Percentiles rank a stretch among this genome's conserved stretches.
phyloP scores from a whole-genome alignment of 2,113 vertebrate species.

The Meles meles region DNA sequence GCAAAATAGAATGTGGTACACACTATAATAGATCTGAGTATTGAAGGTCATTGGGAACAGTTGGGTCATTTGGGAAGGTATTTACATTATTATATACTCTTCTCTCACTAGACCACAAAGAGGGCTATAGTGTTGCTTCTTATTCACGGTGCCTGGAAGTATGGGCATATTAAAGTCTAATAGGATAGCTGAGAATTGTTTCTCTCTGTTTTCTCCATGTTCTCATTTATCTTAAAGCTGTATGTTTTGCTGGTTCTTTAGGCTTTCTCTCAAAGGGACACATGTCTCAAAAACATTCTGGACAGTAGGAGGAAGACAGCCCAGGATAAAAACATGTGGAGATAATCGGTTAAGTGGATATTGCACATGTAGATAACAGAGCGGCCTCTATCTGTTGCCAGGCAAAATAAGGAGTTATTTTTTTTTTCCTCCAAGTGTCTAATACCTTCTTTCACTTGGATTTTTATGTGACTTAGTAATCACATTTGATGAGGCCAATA shows the following conservation, averaged over 20 bases:
- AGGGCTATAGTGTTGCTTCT: background rate
- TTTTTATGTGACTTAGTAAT: conserved; percentile 42
- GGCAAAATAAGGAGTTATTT: background rate
- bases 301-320: background rate
- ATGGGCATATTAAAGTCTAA: background rate
- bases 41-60: background rate
- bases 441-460: conserved; percentile 11
- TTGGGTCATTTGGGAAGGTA: background rate
- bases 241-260: background rate
- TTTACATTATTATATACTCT: background rate
- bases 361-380: background rate
- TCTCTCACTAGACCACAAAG: background rate
- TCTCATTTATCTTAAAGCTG: background rate
- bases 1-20: background rate
- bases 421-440: background rate
- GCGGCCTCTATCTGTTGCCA: background rate
- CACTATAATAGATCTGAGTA: background rate
- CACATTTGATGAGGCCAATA: conserved; percentile 35
- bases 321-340: background rate
- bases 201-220: background rate
- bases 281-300: background rate
- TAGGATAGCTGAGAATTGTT: background rate
- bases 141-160: background rate
- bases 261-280: background rate
- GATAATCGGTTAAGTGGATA: background rate